Percentiles rank a stretch among this genome's conserved stretches.
Conservation (phyloP, 1,140 invertebrate genomes). For the Brachystomella parvula region DNA sequence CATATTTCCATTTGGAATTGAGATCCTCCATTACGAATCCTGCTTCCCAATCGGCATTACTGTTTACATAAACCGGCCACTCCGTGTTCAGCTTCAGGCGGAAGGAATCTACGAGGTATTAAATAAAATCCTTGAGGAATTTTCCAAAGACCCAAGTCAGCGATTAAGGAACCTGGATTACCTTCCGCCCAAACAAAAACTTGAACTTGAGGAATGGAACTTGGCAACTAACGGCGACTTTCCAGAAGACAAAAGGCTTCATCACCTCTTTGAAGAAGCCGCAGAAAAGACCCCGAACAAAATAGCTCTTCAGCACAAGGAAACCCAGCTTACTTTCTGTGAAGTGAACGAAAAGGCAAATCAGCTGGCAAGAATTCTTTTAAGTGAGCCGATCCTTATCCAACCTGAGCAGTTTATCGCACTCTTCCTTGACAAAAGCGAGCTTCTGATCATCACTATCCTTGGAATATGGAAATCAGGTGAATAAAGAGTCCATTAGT, state of each 20-base stretch:
- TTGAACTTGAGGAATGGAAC: neutral
- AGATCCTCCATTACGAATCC: neutral
- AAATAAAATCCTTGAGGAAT: neutral
- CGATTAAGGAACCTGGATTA: neutral
- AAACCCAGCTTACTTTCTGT: neutral
- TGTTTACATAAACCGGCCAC: too few species aligned
- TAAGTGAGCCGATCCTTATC: neutral
- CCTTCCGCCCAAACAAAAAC: neutral
- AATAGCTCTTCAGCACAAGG: constrained; percentile 12
- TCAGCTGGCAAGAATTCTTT: constrained; percentile 3
- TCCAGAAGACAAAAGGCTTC: neutral
- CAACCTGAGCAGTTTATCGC: constrained; percentile 11
- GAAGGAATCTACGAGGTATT: neutral
- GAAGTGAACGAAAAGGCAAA: constrained; percentile 14
- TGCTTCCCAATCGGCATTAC: neutral
- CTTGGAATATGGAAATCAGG: constrained; percentile 18
- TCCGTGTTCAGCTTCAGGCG: neutral
- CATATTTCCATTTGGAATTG: neutral
- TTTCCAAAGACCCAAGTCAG: neutral
- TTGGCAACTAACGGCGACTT: neutral
- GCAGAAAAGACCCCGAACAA: neutral
- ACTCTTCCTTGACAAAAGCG: constrained; percentile 4
- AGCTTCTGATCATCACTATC: neutral
- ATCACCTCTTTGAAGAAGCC: constrained; percentile 15
- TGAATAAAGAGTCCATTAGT: too few species aligned